Evolutionary conservation across 2,113 vertebrate genomes (phyloP).

Genomic region (Albula glossodonta): DNA sequence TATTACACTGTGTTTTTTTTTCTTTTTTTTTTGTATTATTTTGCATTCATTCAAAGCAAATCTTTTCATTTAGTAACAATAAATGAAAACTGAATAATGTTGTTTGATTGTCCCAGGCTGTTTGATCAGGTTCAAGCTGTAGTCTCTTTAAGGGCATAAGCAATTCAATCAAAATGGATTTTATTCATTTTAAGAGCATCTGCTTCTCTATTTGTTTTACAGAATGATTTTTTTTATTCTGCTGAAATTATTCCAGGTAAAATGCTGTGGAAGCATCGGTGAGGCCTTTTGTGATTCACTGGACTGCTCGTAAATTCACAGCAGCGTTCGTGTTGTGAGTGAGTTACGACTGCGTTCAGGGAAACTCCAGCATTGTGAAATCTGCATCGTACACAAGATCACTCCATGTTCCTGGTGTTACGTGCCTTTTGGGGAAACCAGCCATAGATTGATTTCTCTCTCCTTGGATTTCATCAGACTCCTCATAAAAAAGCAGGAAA

Average conservation of each 20-base stretch:
- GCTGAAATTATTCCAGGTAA: not conserved
- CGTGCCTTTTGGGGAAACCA: not conserved
- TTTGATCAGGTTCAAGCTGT: too few relatives aligned
- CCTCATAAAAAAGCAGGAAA: slow-evolving; percentile 79
- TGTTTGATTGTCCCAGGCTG: too few relatives aligned
- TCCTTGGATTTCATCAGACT: slow-evolving; percentile 64
- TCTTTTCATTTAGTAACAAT: too few relatives aligned
- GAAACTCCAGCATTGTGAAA: not conserved
- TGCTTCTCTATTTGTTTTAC: too few relatives aligned
- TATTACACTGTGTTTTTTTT: too few relatives aligned
- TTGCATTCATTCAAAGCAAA: too few relatives aligned
- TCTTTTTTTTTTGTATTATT: too few relatives aligned
- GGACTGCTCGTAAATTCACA: not conserved
- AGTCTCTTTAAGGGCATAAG: too few relatives aligned
- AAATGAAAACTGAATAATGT: too few relatives aligned
- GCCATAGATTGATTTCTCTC: not conserved
- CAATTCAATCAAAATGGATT: too few relatives aligned
- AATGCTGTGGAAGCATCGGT: not conserved
- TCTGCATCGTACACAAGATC: not conserved
- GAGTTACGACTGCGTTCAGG: too few relatives aligned
- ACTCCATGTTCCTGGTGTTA: not conserved
- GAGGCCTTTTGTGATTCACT: not conserved
- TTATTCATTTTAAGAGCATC: too few relatives aligned
- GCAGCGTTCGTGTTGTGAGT: not conserved
- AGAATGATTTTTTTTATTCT: not conserved